Conservation (phyloP, 2,797 vertebrate genomes). For the Sebastes aleutianus region DNA sequence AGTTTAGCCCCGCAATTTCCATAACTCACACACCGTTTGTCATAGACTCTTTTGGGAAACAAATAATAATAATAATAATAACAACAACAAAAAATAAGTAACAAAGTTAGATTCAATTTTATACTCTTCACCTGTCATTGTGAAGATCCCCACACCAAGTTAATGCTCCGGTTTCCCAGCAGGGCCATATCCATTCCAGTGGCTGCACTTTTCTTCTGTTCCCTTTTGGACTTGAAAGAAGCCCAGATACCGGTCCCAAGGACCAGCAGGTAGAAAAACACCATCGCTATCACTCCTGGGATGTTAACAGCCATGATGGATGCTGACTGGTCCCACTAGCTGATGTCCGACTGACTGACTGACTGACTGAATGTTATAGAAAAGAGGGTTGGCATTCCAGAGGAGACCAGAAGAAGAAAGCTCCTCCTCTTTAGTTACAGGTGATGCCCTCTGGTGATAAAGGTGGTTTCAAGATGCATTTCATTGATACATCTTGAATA, state of each 20-base stretch:
- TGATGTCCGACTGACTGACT: neutral
- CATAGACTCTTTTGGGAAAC: too few relatives aligned
- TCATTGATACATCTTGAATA: too few relatives aligned
- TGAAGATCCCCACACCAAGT: constrained; percentile 50
- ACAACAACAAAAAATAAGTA: too few relatives aligned
- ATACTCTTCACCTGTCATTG: constrained; percentile 48
- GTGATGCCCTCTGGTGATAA: too few relatives aligned
- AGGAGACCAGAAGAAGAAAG: too few relatives aligned
- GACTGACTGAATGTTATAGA: neutral
- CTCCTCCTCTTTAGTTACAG: too few relatives aligned
- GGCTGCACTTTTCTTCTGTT: constrained; percentile 25
- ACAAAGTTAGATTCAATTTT: too few relatives aligned
- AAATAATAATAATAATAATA: too few relatives aligned
- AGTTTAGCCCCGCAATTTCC: too few relatives aligned
- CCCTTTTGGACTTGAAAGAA: constrained; percentile 40
- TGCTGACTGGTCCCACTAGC: neutral
- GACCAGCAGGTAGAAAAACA: constrained; percentile 54
- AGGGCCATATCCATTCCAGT: constrained; percentile 43
- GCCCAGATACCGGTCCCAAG: constrained; percentile 57
- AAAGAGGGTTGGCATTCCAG: too few relatives aligned
- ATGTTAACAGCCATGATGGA: constrained; percentile 48
- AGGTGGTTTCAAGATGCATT: too few relatives aligned
- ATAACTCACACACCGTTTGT: too few relatives aligned
- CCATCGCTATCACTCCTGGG: constrained; percentile 45
- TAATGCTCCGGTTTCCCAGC: constrained; percentile 47